Conservation (phyloP, 2,113 vertebrate species). For the Lates calcarifer region DNA sequence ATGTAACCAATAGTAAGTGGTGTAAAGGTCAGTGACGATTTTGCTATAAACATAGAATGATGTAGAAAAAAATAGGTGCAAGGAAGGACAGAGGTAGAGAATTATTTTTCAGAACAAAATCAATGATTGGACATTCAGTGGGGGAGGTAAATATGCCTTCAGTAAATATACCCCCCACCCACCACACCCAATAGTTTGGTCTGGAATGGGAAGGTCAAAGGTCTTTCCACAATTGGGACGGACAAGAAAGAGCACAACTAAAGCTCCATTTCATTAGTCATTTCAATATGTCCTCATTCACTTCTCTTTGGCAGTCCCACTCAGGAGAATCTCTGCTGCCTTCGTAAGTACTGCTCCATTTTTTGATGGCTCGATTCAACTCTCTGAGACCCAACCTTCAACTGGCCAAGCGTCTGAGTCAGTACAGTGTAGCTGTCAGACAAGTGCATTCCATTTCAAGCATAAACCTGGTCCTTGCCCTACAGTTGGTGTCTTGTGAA, state of each 20-base stretch:
- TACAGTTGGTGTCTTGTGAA: neutral
- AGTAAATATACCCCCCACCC: neutral
- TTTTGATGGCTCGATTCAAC: neutral
- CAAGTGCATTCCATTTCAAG: neutral
- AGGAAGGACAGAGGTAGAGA: neutral
- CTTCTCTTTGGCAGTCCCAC: neutral
- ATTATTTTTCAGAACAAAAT: neutral
- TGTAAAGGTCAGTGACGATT: neutral
- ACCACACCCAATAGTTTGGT: neutral
- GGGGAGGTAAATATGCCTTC: neutral
- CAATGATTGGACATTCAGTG: neutral
- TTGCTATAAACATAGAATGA: neutral
- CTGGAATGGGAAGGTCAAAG: neutral
- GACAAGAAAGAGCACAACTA: neutral
- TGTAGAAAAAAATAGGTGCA: neutral
- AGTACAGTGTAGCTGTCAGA: neutral
- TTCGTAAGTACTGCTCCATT: slow-evolving; percentile 8
- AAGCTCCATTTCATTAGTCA: slow-evolving; percentile 3
- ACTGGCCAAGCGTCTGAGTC: neutral
- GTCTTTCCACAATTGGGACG: neutral
- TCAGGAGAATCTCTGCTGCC: slow-evolving; percentile 4
- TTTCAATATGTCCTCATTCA: slow-evolving; percentile 1
- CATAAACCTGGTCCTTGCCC: neutral
- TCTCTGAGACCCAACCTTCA: neutral
- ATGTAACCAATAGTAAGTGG: neutral